phyloP scores from a whole-genome alignment of 2,888 invertebrate genomes.

The Coleophora deauratella region DNA sequence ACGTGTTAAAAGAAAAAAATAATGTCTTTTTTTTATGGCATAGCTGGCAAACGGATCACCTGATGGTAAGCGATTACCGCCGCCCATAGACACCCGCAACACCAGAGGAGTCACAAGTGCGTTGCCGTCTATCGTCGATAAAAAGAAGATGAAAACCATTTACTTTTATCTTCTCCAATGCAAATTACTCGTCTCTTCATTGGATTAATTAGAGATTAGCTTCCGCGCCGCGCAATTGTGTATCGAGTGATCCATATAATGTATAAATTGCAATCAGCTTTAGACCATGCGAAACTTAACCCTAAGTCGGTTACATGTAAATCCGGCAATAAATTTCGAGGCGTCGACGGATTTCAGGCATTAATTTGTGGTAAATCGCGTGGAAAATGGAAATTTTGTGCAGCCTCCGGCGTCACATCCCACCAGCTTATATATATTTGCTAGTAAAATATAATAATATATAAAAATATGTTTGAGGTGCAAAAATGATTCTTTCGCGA shows the following conservation, averaged over 20 bases:
- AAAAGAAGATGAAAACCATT: too few relatives aligned
- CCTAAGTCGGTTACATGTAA: constrained; percentile 52
- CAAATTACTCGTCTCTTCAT: too few relatives aligned
- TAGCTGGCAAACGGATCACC: too few relatives aligned
- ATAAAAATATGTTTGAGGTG: neutral
- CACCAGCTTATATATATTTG: constrained; percentile 34
- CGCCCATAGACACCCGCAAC: too few relatives aligned
- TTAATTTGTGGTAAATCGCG: constrained; percentile 71
- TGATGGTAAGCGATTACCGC: too few relatives aligned
- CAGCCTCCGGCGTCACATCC: constrained; percentile 52
- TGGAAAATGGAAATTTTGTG: constrained; percentile 73
- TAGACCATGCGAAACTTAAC: constrained; percentile 38
- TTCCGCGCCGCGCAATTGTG: too few relatives aligned
- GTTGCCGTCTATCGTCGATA: too few relatives aligned
- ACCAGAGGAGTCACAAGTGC: too few relatives aligned
- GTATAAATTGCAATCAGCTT: constrained; percentile 34
- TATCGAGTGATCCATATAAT: neutral
- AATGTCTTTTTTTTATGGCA: too few relatives aligned
- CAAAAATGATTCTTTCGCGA: constrained; percentile 22
- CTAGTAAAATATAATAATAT: constrained; percentile 16
- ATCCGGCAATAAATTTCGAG: constrained; percentile 62
- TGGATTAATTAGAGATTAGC: too few relatives aligned
- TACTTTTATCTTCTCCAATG: too few relatives aligned
- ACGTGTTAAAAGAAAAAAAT: too few relatives aligned
- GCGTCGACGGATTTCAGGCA: constrained; percentile 61